These are phyloP conservation scores for Schizotus pectinicornis DNA, from an alignment of 2,888 invertebrate species.

Conservation along the genomic window DNA sequence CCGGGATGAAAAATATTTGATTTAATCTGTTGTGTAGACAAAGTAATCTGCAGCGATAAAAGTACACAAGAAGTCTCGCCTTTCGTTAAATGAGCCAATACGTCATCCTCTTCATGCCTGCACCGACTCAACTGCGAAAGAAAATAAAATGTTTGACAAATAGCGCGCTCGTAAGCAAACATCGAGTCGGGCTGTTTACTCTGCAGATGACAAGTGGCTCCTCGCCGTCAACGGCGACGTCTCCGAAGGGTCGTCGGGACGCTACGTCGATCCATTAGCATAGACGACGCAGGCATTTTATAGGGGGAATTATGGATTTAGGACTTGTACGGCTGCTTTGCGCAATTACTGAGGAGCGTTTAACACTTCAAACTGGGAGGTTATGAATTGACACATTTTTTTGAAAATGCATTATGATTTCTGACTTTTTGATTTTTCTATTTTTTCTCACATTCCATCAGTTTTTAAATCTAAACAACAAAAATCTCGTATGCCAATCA, in stretches of 20 bases:
- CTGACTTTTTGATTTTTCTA: too few species aligned
- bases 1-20: conserved; percentile 58
- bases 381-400: too few species aligned
- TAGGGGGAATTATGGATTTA: conserved; percentile 45
- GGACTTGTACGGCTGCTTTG: conserved; percentile 37
- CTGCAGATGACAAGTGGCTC: conserved; percentile 56
- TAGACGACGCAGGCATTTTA: conserved; percentile 43
- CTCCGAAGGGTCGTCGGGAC: conserved; percentile 38
- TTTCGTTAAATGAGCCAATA: conserved; percentile 54
- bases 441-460: too few species aligned
- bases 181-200: conserved; percentile 56
- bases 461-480: too few species aligned
- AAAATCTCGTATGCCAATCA: too few species aligned
- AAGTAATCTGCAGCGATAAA: conserved; percentile 58
- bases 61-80: conserved; percentile 58
- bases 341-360: conserved; percentile 33
- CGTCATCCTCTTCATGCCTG: conserved; percentile 49
- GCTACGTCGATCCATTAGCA: conserved; percentile 49
- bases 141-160: conserved; percentile 60
- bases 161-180: conserved; percentile 57
- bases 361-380: too few species aligned
- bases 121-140: conserved; percentile 50
- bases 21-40: conserved; percentile 60
- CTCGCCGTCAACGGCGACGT: conserved; percentile 33
- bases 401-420: too few species aligned